phyloP scores from a whole-genome alignment of 2,888 invertebrate species.

The Oxyteleia sp. region DNA sequence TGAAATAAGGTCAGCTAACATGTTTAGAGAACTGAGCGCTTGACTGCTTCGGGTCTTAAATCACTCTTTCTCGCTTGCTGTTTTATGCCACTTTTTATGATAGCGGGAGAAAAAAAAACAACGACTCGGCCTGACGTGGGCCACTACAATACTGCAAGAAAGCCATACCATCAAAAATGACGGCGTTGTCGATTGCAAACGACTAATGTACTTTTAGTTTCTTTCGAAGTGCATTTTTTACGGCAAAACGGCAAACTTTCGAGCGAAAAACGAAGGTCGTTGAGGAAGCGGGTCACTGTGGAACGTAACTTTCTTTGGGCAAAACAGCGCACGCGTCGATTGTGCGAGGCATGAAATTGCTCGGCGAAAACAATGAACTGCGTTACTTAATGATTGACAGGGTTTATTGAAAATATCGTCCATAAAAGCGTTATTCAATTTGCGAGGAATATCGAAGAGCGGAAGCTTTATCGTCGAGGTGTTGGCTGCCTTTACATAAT shows the following conservation, averaged over 20 bases:
- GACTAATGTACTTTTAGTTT: constrained; percentile 53
- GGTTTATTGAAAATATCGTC: constrained; percentile 48
- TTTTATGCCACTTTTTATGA: constrained; percentile 34
- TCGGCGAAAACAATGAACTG: constrained; percentile 74
- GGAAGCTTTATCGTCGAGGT: not conserved
- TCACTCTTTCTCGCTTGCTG: constrained; percentile 75
- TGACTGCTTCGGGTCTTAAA: constrained; percentile 79
- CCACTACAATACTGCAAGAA: constrained; percentile 6
- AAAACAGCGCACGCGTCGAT: constrained; percentile 74
- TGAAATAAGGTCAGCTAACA: constrained; percentile 85
- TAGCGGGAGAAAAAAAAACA: constrained; percentile 11
- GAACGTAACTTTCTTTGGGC: constrained; percentile 74
- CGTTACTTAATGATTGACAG: constrained; percentile 61
- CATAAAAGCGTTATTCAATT: constrained; percentile 43
- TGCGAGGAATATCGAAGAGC: constrained; percentile 18
- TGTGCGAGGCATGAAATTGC: constrained; percentile 78
- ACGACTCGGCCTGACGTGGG: not conserved
- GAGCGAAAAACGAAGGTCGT: constrained; percentile 69
- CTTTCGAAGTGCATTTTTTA: constrained; percentile 51
- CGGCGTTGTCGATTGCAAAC: constrained; percentile 24
- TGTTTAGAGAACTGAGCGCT: constrained; percentile 84
- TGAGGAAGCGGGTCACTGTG: constrained; percentile 71
- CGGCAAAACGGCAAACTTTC: constrained; percentile 25
- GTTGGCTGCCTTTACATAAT: constrained; percentile 40
- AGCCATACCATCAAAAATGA: constrained; percentile 42